phyloP scores from a whole-genome alignment of 2,888 invertebrate species.

The Barypeithes pellucidus region DNA sequence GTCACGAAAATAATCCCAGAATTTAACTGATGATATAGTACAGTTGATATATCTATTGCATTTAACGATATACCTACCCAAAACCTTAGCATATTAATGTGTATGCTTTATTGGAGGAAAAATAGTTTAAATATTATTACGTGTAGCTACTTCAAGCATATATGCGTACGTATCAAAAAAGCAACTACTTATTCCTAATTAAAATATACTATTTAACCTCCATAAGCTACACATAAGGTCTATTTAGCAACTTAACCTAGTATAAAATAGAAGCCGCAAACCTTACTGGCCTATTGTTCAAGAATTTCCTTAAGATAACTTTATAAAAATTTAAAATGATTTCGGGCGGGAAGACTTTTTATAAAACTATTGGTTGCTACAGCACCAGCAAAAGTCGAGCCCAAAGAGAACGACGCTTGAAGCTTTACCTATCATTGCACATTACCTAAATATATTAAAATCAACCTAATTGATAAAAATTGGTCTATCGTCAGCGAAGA shows the following conservation, averaged over 20 bases:
- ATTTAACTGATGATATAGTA: neutral
- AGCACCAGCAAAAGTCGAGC: slow-evolving; percentile 68
- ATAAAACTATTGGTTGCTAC: slow-evolving; percentile 66
- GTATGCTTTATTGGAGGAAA: slow-evolving; percentile 26
- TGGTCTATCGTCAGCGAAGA: neutral
- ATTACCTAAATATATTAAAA: slow-evolving; percentile 55
- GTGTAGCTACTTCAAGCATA: slow-evolving; percentile 7
- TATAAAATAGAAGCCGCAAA: slow-evolving; percentile 29
- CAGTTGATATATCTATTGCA: slow-evolving; percentile 12
- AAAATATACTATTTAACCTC: slow-evolving; percentile 26
- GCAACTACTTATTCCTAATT: slow-evolving; percentile 28
- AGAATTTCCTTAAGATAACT: slow-evolving; percentile 35
- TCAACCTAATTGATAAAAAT: slow-evolving; percentile 6
- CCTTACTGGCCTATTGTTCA: slow-evolving; percentile 21
- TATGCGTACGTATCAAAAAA: slow-evolving; percentile 18
- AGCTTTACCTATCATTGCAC: slow-evolving; percentile 57
- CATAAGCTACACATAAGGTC: slow-evolving; percentile 11
- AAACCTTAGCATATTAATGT: neutral
- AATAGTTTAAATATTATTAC: slow-evolving; percentile 20
- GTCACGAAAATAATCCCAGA: neutral
- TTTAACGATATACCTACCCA: slow-evolving; percentile 4
- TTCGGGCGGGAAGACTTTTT: slow-evolving; percentile 71
- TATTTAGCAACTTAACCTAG: slow-evolving; percentile 30
- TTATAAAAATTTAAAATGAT: slow-evolving; percentile 60
- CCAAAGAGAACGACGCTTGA: slow-evolving; percentile 65